Base-by-base conservation (phyloP, 2,888 invertebrate species). In the Drosophila longiperda region DNA sequence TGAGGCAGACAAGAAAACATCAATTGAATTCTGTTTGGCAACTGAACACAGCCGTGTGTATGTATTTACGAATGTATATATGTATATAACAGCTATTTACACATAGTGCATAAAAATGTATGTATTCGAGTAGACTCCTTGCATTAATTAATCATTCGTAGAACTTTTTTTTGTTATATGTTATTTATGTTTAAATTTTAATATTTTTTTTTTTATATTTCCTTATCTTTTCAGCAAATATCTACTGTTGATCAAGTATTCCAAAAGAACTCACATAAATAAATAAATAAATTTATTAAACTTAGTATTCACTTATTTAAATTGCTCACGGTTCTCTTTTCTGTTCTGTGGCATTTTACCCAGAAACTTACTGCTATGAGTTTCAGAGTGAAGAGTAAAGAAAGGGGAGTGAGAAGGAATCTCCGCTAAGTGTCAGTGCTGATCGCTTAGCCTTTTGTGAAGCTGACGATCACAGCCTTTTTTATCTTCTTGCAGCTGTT, bases 11-110 rank as follows among this genome's bases (percentile, higher is more conserved):
- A 63, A 63, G 68, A 64, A 65, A 69, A 72, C 72, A 82, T 83
- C 70, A 82, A 69, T 68, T 82, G 55, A 64, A 77, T 79, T 81
- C 69, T 64, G 69, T 84, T 82, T 87, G 84, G 66, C 69, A 63
- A 73, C 58, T 32, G 45, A 49, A 42, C n/a, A 20, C 33, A 62
- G 26, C 7, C 48, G n/a, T 38, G 6, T 40, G 17, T 53, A 45
- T 34, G 40, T 55, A 54, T 15, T 38, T 26, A 45, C 17, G 38
- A 17, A 3, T 36, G 52, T 58, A 20, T 34, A 3, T 45, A 34
- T 36, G 9, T 50, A 23, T 72, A 34, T 48, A 17, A 38, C 9
- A 20, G 38, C 3, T 64, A 64, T 8, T 29, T 4, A n/a, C 12
- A 48, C 29, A 40, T 17, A 67, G 29, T 23, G 15, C 36, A 36